Evolutionary conservation across 1,140 invertebrate species (phyloP), one percentile per base, ranked within the genome.

Genomic region (Epicauta chinensis): DNA sequence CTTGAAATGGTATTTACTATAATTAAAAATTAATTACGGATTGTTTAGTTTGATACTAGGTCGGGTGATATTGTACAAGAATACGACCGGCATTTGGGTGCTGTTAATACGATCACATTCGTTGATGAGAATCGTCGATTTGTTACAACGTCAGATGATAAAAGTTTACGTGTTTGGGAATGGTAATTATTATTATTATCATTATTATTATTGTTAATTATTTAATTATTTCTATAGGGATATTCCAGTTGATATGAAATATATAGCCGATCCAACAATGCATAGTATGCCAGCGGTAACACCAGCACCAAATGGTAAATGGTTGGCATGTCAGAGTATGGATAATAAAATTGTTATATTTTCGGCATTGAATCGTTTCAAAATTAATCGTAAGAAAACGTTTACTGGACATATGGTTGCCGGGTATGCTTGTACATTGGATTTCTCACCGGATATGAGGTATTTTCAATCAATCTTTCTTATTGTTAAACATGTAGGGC

Each of bases 211-310:
- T 23, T 23, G 7, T 7, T 2, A 23, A 23, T 5, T 5, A 5
- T 23, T 23, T 3, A 23, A 23, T 23, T 5, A 23, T 23, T 23
- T 23, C 2, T n/a, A n/a, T n/a, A 23, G 23, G 88, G 95, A 99
- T 71, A 97, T 99, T 69, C 97, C 97, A 0, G 97, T 99, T 2
- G 97, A 99, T 71, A 98, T 99, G 86, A 99, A 99, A 71, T 98
- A 99, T 68, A 99, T 99, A 63, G 96, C 97, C n/a, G 97, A 99
- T 76, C 96, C 97, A 2, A 87, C 90, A 2, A 97, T 99, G 93
- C 97, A 99, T 75, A 98, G 95, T 3, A 97, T 99, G 86, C 97
- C 97, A 0, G 87, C 93, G 1, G 94, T 98, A 0, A 93, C 93
- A 0, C 76, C 87, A 11, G 88, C 94, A 1, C 95, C 93, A 2